Conservation (phyloP, 1,140 invertebrate species). For the Brachionus rotundiformis region DNA sequence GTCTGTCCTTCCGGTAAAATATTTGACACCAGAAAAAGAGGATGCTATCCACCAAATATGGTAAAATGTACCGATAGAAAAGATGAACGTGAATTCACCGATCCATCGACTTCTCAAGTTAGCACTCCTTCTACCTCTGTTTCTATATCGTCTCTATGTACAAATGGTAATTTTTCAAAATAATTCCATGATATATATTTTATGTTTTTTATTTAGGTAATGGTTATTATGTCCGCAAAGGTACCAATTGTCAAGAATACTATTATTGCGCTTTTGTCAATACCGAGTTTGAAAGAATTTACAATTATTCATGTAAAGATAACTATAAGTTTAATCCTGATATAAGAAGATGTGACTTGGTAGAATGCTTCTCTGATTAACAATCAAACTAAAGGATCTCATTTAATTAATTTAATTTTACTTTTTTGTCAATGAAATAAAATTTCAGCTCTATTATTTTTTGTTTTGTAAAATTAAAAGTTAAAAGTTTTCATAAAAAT, state of each 20-base stretch:
- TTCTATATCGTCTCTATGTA: not conserved
- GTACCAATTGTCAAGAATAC: constrained; percentile 15
- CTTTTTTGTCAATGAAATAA: not conserved
- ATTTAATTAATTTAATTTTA: not conserved
- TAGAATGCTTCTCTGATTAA: not conserved
- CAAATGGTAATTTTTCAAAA: constrained; percentile 9
- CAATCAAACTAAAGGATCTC: not conserved
- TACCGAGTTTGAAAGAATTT: constrained; percentile 25
- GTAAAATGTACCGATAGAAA: not conserved
- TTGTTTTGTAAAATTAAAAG: too few relatives aligned
- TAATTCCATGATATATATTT: not conserved
- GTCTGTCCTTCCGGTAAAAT: not conserved
- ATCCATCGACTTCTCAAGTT: not conserved
- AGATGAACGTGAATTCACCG: not conserved
- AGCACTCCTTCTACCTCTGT: not conserved
- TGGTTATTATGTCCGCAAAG: constrained; percentile 19
- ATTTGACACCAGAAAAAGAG: not conserved
- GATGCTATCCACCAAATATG: not conserved
- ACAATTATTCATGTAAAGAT: constrained; percentile 29
- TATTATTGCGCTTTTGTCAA: constrained; percentile 41
- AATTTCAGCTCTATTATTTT: not conserved
- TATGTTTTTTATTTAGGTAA: not conserved
- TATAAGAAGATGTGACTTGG: constrained; percentile 25
- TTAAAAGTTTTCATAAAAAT: too few relatives aligned
- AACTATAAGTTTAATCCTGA: constrained; percentile 33